Conservation (phyloP, 2,888 invertebrate species). For the Cerceris ruficornis region DNA sequence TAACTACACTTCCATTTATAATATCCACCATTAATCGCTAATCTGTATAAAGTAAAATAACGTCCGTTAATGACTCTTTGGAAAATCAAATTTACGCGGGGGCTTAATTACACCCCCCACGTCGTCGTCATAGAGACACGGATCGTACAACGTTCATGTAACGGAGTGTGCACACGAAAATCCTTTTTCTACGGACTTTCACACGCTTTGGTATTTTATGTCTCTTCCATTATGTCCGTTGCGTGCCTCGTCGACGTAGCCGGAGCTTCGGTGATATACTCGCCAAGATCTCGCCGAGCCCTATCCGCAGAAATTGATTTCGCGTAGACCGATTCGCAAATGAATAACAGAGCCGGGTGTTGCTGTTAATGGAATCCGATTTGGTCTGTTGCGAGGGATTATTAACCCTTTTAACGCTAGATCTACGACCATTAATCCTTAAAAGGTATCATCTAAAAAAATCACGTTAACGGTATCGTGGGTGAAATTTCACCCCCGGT, state of each 20-base stretch:
- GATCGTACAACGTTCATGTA: neutral
- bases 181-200: conserved; percentile 25
- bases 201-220: conserved; percentile 31
- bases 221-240: conserved; percentile 30
- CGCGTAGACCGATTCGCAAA: neutral
- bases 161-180: conserved; percentile 7
- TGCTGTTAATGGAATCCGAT: neutral
- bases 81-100: too few relatives aligned
- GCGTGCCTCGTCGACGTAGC: conserved; percentile 26
- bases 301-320: conserved; percentile 24
- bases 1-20: too few relatives aligned
- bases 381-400: neutral
- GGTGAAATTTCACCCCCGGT: too few relatives aligned
- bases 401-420: too few relatives aligned
- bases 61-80: too few relatives aligned
- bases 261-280: conserved; percentile 16
- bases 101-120: too few relatives aligned
- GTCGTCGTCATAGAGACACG: neutral
- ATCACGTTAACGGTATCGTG: too few relatives aligned
- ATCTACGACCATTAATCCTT: too few relatives aligned
- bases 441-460: too few relatives aligned
- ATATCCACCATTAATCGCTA: too few relatives aligned
- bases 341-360: neutral
- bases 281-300: conserved; percentile 21
- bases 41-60: too few relatives aligned